Conservation (phyloP, 2,797 vertebrate species). For the Thunnus albacares region DNA sequence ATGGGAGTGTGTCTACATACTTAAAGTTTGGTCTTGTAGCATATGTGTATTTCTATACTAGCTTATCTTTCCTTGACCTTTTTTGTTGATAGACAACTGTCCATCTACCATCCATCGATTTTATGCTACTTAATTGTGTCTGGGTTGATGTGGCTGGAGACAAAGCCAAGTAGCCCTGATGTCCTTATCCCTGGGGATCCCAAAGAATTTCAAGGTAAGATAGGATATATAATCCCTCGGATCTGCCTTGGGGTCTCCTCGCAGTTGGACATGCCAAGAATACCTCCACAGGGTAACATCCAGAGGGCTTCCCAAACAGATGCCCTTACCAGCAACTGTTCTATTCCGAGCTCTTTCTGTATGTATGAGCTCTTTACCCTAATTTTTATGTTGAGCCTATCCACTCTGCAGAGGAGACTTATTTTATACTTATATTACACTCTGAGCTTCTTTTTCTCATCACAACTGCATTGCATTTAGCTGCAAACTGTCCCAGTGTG, state of each 20-base stretch:
- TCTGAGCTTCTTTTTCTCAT: slow-evolving; percentile 12
- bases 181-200: background rate
- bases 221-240: background rate
- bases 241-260: background rate
- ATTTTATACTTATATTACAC: background rate
- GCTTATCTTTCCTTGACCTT: background rate
- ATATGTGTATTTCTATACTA: background rate
- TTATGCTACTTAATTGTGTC: background rate
- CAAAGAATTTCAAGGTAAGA: background rate
- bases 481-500: background rate
- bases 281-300: slow-evolving; percentile 1
- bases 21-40: background rate
- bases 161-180: background rate
- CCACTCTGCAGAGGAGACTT: background rate
- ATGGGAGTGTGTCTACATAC: background rate
- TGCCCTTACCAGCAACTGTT: background rate
- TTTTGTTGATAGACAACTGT: background rate
- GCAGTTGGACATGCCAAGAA: slow-evolving; percentile 8
- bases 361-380: background rate
- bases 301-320: slow-evolving; percentile 1
- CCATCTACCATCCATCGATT: background rate
- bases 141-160: background rate
- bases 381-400: background rate
- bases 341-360: background rate
- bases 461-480: background rate